A percentile compares a stretch with the other conserved stretches of the same genome.
phyloP scores from a whole-genome alignment of 2,113 vertebrate species.

The Terrapene triunguis region DNA sequence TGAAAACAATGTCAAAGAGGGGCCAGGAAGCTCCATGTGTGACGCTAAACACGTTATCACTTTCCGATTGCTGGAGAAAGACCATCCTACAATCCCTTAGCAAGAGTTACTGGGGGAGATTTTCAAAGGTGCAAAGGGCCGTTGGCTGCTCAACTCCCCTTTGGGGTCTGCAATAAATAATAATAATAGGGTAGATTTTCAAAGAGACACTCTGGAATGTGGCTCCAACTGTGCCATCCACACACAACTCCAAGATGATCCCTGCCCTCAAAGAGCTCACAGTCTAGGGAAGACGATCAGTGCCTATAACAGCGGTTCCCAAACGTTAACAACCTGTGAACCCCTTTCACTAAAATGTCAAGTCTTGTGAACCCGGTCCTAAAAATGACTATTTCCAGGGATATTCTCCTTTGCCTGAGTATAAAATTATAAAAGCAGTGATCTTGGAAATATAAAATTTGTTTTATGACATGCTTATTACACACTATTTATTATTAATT shows the following conservation, averaged over 20 bases:
- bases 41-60: not conserved
- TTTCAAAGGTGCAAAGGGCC: not conserved
- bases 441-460: no score
- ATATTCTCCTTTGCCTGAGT: no score
- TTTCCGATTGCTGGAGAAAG: not conserved
- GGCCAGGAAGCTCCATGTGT: not conserved
- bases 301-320: not conserved
- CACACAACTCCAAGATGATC: not conserved
- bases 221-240: accelerated
- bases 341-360: no score
- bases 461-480: no score
- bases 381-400: no score
- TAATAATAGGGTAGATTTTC: no score
- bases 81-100: not conserved
- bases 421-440: no score
- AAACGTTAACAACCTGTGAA: no score
- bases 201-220: no score
- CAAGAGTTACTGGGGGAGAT: not conserved
- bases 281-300: not conserved
- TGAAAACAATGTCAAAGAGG: not conserved
- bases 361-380: no score
- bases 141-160: not conserved
- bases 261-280: not conserved
- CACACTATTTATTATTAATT: no score
- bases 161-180: no score